Base-by-base conservation (phyloP, 2,888 invertebrate genomes). In the Corbicula japonica region DNA sequence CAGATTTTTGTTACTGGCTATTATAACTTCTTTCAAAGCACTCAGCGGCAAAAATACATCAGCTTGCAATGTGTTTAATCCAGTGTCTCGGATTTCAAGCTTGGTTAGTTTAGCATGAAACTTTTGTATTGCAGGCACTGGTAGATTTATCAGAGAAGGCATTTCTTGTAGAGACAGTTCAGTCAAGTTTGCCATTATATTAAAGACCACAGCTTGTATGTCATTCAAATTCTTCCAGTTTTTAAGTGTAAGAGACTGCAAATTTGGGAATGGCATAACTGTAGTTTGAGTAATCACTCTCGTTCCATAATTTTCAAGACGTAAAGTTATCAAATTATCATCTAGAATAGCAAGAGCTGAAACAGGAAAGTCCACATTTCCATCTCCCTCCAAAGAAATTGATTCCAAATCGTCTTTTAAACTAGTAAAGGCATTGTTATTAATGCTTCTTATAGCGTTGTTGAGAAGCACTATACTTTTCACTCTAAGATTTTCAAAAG, bases 401-500 rank as follows among this genome's bases (percentile, higher is more conserved):
- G 97, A 97, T 76, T 96, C 96, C 80, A 98, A 94, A 21, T 95
- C 95, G 73, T 95, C 95, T 91, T 97, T 97, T 78, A 97, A 94
- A 54, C 96, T 95, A 10, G 15, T 21, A 91, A 97, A 97, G 15
- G 97, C 97, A 91, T 97, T 96, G 89, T 97, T 97, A 1, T 97
- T 96, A 91, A 97, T 96, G 88, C 96, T 95, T 84, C 95, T 95
- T 88, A 98, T 95, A 84, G 96, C 95, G 93, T 98, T 98, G 60
- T 96, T 96, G 93, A 97, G 97, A 89, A 98, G 95, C 92, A 96
- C 97, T 63, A 94, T 97, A 92, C 97, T 97, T 88, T 96, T 95
- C 85, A 98, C 94, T 72, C 96, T 96, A 87, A 98, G 95, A 18
- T 97, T 97, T 91, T 97, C 97, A 94, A 98, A 98, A 90, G 97